phyloP scores from a whole-genome alignment of 2,113 vertebrate species.

The Lepus timidus region DNA sequence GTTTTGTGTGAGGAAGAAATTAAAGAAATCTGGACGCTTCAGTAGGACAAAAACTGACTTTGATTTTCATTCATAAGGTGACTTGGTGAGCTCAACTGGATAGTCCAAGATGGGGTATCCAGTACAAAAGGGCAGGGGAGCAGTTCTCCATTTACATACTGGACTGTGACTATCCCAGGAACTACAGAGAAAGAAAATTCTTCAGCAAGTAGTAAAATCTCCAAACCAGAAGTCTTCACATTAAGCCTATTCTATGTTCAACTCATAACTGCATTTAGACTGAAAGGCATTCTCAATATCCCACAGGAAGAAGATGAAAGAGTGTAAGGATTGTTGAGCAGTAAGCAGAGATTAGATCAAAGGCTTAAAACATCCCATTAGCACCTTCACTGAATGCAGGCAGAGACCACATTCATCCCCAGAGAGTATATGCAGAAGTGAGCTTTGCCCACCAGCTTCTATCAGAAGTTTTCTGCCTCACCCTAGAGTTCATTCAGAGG shows the following conservation, averaged over 20 bases:
- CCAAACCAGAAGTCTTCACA: background rate
- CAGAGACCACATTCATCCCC: background rate
- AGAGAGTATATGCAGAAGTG: background rate
- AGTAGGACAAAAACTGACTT: background rate
- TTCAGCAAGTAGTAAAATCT: conserved; percentile 26
- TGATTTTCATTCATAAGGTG: background rate
- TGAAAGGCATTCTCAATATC: background rate
- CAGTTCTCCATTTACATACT: background rate
- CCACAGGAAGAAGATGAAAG: conserved; percentile 25
- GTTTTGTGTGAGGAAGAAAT: background rate
- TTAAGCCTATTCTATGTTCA: background rate
- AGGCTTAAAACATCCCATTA: conserved; percentile 9
- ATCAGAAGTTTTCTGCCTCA: background rate
- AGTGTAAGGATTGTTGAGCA: background rate
- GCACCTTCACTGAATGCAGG: background rate
- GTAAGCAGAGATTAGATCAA: conserved; percentile 49
- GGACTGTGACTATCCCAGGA: background rate
- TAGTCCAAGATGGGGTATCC: background rate
- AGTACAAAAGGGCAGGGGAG: background rate
- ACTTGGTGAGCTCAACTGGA: background rate
- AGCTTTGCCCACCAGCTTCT: conserved; percentile 15
- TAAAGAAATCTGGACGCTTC: conserved; percentile 2
- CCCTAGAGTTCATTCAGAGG: background rate
- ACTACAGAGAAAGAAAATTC: background rate
- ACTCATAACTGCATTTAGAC: conserved; percentile 8